phyloP scores from a whole-genome alignment of 1,140 invertebrate species.

The Magallana ariakensis region DNA sequence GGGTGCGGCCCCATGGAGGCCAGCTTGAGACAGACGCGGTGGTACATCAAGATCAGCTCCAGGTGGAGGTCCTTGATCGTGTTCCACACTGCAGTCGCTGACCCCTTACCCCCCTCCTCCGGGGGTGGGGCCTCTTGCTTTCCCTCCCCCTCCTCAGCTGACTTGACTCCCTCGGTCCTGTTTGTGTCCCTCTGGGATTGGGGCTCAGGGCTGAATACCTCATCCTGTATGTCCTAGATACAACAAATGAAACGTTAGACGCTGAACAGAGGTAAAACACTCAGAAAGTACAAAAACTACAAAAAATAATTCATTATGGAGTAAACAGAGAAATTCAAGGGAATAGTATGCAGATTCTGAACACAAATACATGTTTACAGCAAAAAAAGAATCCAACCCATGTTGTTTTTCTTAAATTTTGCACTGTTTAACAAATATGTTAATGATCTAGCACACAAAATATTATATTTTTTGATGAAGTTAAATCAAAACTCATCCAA shows the following conservation, averaged over 20 bases:
- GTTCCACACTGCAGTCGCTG: constrained; percentile 74
- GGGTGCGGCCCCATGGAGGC: constrained; percentile 65
- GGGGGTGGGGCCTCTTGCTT: constrained; percentile 57
- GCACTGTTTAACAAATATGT: no score
- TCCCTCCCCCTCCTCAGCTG: constrained; percentile 30
- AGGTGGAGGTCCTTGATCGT: constrained; percentile 78
- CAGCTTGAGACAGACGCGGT: constrained; percentile 77
- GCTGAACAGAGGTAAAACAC: no score
- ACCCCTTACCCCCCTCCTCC: constrained; percentile 57
- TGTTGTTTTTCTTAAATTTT: no score
- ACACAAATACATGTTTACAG: no score
- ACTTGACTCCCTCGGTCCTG: constrained; percentile 8
- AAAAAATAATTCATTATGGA: no score
- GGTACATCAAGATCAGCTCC: constrained; percentile 78
- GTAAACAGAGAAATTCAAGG: no score
- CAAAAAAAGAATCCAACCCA: no score
- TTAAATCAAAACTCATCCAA: no score
- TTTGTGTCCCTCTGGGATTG: constrained; percentile 51
- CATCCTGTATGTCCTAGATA: constrained; percentile 74
- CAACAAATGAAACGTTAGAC: neutral
- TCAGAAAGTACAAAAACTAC: no score
- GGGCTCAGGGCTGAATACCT: constrained; percentile 69
- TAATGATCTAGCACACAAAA: no score
- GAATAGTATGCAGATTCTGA: no score
- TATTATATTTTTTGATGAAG: no score